Conservation (phyloP, 2,797 vertebrate species). For the Pantherophis alleghaniensis region DNA sequence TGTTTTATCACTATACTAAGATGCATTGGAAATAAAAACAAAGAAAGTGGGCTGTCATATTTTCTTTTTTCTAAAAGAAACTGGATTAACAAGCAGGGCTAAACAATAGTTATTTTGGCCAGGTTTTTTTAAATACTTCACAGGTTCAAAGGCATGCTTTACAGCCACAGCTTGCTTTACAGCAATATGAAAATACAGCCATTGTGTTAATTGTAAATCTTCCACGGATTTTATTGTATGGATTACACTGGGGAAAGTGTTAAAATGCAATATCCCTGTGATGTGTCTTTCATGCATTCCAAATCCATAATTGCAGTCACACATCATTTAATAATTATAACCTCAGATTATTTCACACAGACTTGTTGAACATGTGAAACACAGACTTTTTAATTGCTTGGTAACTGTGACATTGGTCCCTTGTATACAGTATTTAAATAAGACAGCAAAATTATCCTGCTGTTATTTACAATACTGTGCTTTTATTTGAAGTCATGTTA, state of each 20-base stretch:
- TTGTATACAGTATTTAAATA: not conserved
- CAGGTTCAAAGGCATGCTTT: not conserved
- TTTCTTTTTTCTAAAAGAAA: not conserved
- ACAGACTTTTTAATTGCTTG: not conserved
- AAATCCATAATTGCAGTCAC: not conserved
- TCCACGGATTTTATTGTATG: not conserved
- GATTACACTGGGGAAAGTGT: not conserved
- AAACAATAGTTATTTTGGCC: not conserved
- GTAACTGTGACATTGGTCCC: not conserved
- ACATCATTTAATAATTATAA: not conserved
- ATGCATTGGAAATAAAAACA: not conserved
- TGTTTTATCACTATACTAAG: not conserved
- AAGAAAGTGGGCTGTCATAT: not conserved
- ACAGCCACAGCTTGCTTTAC: not conserved
- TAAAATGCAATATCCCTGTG: not conserved
- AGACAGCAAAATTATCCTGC: not conserved
- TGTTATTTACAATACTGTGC: not conserved
- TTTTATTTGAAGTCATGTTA: not conserved
- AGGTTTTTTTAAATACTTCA: not conserved
- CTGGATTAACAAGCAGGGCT: not conserved
- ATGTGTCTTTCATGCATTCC: not conserved
- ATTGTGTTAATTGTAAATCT: not conserved
- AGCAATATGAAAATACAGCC: not conserved
- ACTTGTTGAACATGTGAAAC: not conserved
- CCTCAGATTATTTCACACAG: not conserved